phyloP scores from a whole-genome alignment of 1,140 invertebrate genomes.

The Mizuhopecten yessoensis region DNA sequence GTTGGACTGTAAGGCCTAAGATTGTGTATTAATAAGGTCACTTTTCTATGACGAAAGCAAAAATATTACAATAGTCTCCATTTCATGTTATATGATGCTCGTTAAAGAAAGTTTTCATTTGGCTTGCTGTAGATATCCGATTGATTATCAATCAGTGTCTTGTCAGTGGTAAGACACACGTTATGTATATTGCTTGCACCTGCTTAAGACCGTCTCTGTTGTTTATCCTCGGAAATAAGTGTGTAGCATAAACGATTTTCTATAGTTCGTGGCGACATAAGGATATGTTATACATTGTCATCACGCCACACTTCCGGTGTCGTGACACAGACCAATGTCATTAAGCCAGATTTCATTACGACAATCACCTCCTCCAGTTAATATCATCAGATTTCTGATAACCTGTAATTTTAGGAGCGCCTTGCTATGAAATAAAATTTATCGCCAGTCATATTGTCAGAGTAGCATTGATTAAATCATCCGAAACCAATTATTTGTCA shows the following conservation, averaged over 20 bases:
- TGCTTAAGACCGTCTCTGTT: background rate
- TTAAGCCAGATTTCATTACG: constrained; percentile 16
- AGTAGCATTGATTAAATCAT: background rate
- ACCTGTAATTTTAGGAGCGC: background rate
- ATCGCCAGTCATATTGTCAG: background rate
- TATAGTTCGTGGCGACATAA: background rate
- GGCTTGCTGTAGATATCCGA: too few relatives aligned
- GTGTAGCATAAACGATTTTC: background rate
- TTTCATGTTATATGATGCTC: too few relatives aligned
- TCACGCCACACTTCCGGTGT: background rate
- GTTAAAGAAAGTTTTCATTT: too few relatives aligned
- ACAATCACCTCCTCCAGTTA: background rate
- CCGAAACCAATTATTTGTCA: constrained; percentile 14
- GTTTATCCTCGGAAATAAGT: background rate
- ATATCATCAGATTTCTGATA: background rate
- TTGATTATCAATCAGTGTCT: too few relatives aligned
- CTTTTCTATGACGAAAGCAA: too few relatives aligned
- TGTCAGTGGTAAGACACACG: too few relatives aligned
- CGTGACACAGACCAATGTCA: constrained; percentile 19
- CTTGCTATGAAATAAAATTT: background rate
- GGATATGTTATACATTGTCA: background rate
- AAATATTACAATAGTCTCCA: too few relatives aligned
- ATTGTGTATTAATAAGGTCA: too few relatives aligned
- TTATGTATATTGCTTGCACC: too few relatives aligned
- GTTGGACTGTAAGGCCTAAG: too few relatives aligned